A percentile compares a stretch with the other conserved stretches of the same genome.
Evolutionary conservation across 2,888 invertebrate genomes (phyloP).

Genomic region (Orthonevra nobilis): DNA sequence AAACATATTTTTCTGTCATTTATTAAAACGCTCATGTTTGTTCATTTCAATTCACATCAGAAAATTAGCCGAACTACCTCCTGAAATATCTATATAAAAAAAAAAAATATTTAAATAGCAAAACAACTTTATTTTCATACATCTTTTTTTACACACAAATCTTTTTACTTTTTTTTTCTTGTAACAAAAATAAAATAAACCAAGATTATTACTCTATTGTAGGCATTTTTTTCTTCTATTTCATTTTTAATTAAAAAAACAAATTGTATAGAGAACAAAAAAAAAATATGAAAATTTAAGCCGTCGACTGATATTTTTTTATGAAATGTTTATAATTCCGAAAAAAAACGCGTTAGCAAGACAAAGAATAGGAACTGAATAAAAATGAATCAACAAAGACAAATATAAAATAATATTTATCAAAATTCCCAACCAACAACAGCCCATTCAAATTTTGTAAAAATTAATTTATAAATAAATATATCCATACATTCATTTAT

Average conservation of each 20-base stretch:
- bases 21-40: not conserved
- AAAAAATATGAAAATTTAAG: slow-evolving; percentile 70
- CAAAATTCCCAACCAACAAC: slow-evolving; percentile 12
- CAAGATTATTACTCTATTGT: slow-evolving; percentile 27
- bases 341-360: slow-evolving; percentile 70
- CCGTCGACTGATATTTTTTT: slow-evolving; percentile 79
- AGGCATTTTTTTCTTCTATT: slow-evolving; percentile 1
- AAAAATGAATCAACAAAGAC: slow-evolving; percentile 39
- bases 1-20: slow-evolving; percentile 6
- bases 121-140: slow-evolving; percentile 5
- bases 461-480: slow-evolving; percentile 13
- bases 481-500: too few species aligned
- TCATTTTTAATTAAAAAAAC: slow-evolving; percentile 18
- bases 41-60: slow-evolving; percentile 39
- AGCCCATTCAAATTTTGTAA: slow-evolving; percentile 28
- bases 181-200: too few species aligned
- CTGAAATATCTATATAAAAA: slow-evolving; percentile 31
- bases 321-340: slow-evolving; percentile 71
- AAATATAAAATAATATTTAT: slow-evolving; percentile 45
- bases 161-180: not conserved
- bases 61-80: slow-evolving; percentile 69
- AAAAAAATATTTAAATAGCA: not conserved
- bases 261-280: slow-evolving; percentile 7
- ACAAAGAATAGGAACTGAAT: slow-evolving; percentile 70
- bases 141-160: too few species aligned